phyloP scores from a whole-genome alignment of 1,140 invertebrate species.

The Drosophila navojoa region DNA sequence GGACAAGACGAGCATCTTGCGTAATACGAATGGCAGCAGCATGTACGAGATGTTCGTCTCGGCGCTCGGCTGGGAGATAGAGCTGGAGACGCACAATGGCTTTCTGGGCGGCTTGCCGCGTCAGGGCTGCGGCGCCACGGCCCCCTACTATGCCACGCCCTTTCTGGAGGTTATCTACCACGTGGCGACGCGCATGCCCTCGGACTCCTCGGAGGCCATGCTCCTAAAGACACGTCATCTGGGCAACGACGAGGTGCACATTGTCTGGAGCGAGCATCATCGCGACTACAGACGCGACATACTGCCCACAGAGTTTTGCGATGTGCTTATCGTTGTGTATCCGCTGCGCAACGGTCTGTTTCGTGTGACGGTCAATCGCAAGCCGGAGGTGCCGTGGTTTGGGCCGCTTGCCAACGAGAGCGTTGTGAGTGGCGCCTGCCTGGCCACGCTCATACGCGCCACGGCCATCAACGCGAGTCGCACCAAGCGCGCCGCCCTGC shows the following conservation, averaged over 20 bases:
- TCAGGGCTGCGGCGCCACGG: constrained; percentile 95
- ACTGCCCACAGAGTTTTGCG: constrained; percentile 99
- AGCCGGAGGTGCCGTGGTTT: constrained; percentile 96
- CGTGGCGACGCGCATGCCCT: constrained; percentile 98
- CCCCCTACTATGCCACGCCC: constrained; percentile 98
- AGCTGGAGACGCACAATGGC: constrained; percentile 97
- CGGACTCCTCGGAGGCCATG: constrained; percentile 92
- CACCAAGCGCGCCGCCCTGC: constrained; percentile 93
- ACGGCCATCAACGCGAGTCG: constrained; percentile 96
- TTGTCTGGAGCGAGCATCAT: constrained; percentile 99
- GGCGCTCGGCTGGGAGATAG: constrained; percentile 97
- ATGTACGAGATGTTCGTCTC: constrained; percentile 98
- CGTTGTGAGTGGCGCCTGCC: constrained; percentile 91
- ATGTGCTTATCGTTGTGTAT: constrained; percentile 99
- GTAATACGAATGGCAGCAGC: constrained; percentile 92
- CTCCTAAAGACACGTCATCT: constrained; percentile 97
- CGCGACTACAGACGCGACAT: constrained; percentile 98
- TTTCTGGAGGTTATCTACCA: constrained; percentile 96
- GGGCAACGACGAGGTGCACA: constrained; percentile 99
- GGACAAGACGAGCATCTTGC: constrained; percentile 96
- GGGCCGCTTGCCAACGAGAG: constrained; percentile 98
- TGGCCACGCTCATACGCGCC: constrained; percentile 95
- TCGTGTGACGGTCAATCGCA: constrained; percentile 92
- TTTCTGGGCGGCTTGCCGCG: constrained; percentile 97
- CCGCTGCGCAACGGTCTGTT: constrained; percentile 92